Conservation (phyloP, 2,113 vertebrate genomes). For the Lampris megalopsis region DNA sequence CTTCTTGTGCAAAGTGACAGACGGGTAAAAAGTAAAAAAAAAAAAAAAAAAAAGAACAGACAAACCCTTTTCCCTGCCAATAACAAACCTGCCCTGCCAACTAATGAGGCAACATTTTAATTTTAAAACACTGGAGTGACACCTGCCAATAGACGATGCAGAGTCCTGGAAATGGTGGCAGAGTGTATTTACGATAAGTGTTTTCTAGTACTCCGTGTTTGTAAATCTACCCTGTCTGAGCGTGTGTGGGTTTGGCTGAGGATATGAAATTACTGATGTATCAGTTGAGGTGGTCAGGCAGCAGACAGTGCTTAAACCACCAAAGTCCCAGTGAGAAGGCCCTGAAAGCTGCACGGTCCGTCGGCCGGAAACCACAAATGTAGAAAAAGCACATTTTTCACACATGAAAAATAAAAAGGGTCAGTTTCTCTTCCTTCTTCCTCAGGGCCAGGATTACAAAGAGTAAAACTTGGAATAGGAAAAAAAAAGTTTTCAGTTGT, state of each 20-base stretch:
- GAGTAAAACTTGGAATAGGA: no score
- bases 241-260: constrained; percentile 12
- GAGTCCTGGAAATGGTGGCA: no score
- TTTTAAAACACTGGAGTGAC: no score
- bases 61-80: no score
- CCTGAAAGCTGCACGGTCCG: constrained; percentile 3
- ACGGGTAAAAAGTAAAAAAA: background rate
- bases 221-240: background rate
- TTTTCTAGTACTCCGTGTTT: no score
- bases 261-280: constrained; percentile 44
- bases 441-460: background rate
- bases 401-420: background rate
- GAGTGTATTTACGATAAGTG: no score
- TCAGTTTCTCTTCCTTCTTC: background rate
- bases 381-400: background rate
- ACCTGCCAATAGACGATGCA: no score
- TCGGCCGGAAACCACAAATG: background rate
- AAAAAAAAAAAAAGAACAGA: no score
- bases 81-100: no score
- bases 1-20: constrained; percentile 33
- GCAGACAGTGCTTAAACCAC: constrained; percentile 41
- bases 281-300: constrained; percentile 38
- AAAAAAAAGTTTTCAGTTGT: background rate
- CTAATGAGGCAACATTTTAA: no score
- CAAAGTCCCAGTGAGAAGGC: constrained; percentile 14